A percentile compares a stretch with the other conserved stretches of the same genome.
These are phyloP conservation scores for Akabosia matsudoensis DNA, from an alignment of 1,140 invertebrate species.

Conservation along the genomic window DNA sequence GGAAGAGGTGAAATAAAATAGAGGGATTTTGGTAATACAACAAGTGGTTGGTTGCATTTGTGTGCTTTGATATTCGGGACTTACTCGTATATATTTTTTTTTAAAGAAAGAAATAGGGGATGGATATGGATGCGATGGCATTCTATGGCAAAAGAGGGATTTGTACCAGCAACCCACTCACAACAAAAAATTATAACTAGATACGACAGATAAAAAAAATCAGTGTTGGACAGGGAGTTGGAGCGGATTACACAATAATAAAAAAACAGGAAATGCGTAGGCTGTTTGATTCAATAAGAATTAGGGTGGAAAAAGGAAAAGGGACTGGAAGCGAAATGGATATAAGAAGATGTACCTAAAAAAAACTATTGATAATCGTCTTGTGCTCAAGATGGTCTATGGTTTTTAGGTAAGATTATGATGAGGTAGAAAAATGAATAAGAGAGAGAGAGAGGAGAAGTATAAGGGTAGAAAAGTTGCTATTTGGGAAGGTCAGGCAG, in stretches of 20 bases:
- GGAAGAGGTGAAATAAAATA: background rate
- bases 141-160: no score
- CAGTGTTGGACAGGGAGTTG: background rate
- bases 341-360: background rate
- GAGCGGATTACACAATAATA: background rate
- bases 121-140: background rate
- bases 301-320: conserved; percentile 5
- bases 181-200: no score
- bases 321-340: no score
- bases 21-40: background rate
- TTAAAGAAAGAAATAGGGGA: background rate
- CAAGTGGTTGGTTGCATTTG: conserved; percentile 10
- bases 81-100: no score
- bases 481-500: background rate
- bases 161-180: no score
- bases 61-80: background rate
- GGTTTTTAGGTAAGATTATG: background rate
- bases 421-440: background rate
- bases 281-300: conserved; percentile 3
- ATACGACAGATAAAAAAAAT: background rate
- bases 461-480: background rate
- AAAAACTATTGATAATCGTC: no score
- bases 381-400: background rate
- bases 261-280: conserved; percentile 14
- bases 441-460: background rate